Evolutionary conservation across 2,113 vertebrate genomes (phyloP), one percentile per base, ranked within the genome.

Genomic region (Excalfactoria chinensis): DNA sequence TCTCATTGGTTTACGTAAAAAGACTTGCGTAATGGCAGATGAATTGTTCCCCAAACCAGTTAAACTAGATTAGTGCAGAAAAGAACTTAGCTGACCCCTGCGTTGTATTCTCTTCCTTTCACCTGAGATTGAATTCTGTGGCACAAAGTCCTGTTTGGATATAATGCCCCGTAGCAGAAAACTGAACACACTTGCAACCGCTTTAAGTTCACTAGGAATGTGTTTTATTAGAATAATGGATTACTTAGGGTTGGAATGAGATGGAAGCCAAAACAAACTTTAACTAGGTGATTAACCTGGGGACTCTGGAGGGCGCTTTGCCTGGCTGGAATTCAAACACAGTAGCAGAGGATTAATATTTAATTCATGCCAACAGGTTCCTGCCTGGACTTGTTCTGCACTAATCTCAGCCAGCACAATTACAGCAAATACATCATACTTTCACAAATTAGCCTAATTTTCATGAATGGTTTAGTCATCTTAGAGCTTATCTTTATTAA

Each of bases 221-320:
- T 55, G 58, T 37, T 74, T 26, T 60, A 90, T 62, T 83, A 71
- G 92, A 93, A 46, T 90, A 97, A 95, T 80, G 89, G 70, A 67
- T 95, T 81, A 87, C 87, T 94, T 83, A n/a, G 66, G 62, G 69
- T 6, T 96, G 86, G 86, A 97, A 94, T 46, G 28, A 92, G 73
- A 87, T 68, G 13, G 91, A 95, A 88, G 86, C 78, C 94, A 95
- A 96, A 92, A 68, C 80, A 97, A 95, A 94, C 80, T 96, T 96
- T 93, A 95, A 89, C 83, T 66, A 86, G 89, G 84, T 66, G 86
- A 95, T 95, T 97, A 96, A 96, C 89, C 88, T 76, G 20, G 48
- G 93, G 93, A 89, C 62, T 88, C 74, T 34, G 66, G 84, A 95
- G 73, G 85, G 81, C 66, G 86, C 95, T 93, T 85, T 80, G 60